Conservation (phyloP, 1,140 invertebrate species). For the Cotesia chilonis region DNA sequence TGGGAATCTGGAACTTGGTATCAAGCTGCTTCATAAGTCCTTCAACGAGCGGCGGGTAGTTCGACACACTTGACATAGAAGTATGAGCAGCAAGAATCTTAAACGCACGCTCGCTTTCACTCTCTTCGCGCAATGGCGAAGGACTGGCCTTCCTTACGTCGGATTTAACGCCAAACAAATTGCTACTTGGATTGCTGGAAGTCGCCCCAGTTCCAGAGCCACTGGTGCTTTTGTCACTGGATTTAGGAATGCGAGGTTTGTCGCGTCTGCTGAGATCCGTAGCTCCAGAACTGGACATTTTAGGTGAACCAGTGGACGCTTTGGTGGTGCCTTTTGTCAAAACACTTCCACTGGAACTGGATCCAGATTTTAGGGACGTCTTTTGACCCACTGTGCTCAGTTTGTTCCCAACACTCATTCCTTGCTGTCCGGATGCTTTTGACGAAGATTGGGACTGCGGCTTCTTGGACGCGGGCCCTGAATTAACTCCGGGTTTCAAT, state of each 20-base stretch:
- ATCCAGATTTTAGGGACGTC: slow-evolving; percentile 56
- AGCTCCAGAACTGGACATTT: slow-evolving; percentile 57
- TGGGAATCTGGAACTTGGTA: slow-evolving; percentile 87
- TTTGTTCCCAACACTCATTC: slow-evolving; percentile 46
- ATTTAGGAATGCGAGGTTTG: slow-evolving; percentile 66
- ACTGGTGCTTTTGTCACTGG: slow-evolving; percentile 67
- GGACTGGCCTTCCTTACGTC: slow-evolving; percentile 74
- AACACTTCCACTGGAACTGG: slow-evolving; percentile 45
- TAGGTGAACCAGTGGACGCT: slow-evolving; percentile 62
- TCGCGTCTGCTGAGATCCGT: slow-evolving; percentile 70
- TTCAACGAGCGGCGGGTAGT: slow-evolving; percentile 70
- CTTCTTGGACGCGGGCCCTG: slow-evolving; percentile 82
- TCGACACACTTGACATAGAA: slow-evolving; percentile 65
- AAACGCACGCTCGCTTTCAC: slow-evolving; percentile 69
- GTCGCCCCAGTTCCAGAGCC: background rate
- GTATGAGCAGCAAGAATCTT: slow-evolving; percentile 65
- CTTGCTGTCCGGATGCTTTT: slow-evolving; percentile 48
- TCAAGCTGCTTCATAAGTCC: slow-evolving; percentile 81
- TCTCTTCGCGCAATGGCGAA: slow-evolving; percentile 69
- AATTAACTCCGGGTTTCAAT: slow-evolving; percentile 83
- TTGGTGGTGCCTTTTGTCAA: slow-evolving; percentile 54
- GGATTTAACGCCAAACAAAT: slow-evolving; percentile 70
- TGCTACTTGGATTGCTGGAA: slow-evolving; percentile 6
- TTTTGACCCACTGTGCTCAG: slow-evolving; percentile 61
- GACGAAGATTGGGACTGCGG: slow-evolving; percentile 66